phyloP scores from a whole-genome alignment of 1,140 invertebrate genomes.

The Archivesica marissinica region DNA sequence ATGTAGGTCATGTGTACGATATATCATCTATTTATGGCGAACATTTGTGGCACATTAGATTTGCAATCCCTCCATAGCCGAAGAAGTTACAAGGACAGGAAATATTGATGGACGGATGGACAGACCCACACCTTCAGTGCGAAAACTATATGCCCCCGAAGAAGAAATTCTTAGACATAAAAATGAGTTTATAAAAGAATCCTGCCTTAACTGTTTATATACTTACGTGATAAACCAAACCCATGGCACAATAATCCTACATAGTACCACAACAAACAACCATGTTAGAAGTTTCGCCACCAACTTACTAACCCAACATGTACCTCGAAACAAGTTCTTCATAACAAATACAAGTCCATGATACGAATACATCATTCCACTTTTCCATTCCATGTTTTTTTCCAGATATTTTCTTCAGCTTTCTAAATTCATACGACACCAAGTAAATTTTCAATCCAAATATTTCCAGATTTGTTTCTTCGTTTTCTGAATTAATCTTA shows the following conservation, averaged over 20 bases:
- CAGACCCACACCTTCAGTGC: no score
- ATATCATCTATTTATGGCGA: no score
- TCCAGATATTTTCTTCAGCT: no score
- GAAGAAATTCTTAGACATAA: neutral
- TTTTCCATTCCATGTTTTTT: neutral
- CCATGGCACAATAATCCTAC: slow-evolving; percentile 9
- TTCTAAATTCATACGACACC: no score
- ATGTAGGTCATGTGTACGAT: no score
- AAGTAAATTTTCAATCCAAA: no score
- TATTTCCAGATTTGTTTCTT: no score
- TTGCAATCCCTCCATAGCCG: no score
- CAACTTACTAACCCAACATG: neutral
- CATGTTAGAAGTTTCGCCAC: neutral
- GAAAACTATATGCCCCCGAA: neutral
- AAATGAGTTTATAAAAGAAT: neutral
- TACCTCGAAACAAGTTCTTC: neutral
- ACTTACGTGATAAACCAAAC: slow-evolving; percentile 19
- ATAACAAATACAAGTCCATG: neutral
- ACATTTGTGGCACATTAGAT: no score
- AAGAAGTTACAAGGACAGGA: no score
- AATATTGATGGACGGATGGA: no score
- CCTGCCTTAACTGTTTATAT: neutral
- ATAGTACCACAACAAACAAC: neutral
- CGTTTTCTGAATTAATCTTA: no score
- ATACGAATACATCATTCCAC: neutral